Conservation (phyloP, 2,888 invertebrate species). For the Petrolisthes manimaculis region DNA sequence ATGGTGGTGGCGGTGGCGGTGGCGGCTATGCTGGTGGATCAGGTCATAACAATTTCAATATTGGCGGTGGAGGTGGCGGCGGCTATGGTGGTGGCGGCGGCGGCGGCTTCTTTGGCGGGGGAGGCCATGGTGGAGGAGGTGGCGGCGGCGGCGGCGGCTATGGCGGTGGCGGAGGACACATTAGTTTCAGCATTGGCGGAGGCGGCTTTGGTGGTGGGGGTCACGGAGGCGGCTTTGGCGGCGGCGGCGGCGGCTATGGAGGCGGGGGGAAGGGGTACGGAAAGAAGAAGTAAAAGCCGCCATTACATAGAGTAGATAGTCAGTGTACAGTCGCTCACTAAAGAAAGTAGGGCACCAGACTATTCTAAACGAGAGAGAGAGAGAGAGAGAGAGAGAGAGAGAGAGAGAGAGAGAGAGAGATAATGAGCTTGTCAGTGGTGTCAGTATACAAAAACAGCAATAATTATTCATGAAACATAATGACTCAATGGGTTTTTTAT, state of each 20-base stretch:
- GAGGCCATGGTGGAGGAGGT: conserved; percentile 28
- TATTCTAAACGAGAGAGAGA: too few species aligned
- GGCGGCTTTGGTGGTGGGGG: neutral
- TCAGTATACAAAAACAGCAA: too few species aligned
- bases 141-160: conserved; percentile 9
- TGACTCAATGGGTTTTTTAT: too few species aligned
- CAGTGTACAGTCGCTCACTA: too few species aligned
- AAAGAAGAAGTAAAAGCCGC: too few species aligned
- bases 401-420: too few species aligned
- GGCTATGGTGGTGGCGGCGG: neutral
- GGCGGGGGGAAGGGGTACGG: too few species aligned
- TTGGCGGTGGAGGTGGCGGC: conserved; percentile 19
- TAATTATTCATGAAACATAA: too few species aligned
- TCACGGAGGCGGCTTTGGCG: neutral
- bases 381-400: too few species aligned
- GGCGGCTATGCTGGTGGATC: neutral
- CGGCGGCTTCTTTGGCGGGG: neutral
- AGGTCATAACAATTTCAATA: conserved; percentile 6
- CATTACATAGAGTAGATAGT: too few species aligned
- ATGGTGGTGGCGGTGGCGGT: neutral
- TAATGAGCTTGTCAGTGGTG: too few species aligned
- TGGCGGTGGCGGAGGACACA: conserved; percentile 6
- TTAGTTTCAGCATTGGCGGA: neutral
- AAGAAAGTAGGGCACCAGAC: too few species aligned
- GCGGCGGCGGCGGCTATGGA: neutral